phyloP scores from a whole-genome alignment of 2,888 invertebrate genomes.

The Agrochola macilenta region DNA sequence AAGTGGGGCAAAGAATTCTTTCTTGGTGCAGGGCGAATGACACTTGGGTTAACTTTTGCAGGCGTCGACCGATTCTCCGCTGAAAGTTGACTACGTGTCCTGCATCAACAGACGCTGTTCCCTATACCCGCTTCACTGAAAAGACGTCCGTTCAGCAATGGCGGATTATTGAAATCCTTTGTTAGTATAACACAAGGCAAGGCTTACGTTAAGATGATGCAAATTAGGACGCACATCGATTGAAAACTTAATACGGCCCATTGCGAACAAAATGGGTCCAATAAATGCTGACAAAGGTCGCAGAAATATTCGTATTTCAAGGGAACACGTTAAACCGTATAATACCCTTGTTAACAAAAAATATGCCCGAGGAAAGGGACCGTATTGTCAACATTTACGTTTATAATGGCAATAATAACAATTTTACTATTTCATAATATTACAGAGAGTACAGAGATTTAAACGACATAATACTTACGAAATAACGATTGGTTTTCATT shows the following conservation, averaged over 20 bases:
- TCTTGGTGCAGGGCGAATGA: conserved; percentile 61
- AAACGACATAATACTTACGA: conserved; percentile 39
- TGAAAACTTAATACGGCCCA: conserved; percentile 51
- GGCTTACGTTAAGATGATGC: conserved; percentile 67
- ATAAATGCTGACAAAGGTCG: conserved; percentile 74
- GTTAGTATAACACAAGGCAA: conserved; percentile 69
- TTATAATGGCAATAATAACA: conserved; percentile 70
- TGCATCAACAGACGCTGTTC: conserved; percentile 63
- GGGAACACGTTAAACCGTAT: conserved; percentile 70
- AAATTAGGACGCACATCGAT: conserved; percentile 67
- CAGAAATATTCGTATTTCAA: conserved; percentile 68
- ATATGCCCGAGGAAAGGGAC: conserved; percentile 67
- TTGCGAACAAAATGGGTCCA: conserved; percentile 63
- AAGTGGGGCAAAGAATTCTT: conserved; percentile 59
- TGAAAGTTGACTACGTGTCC: conserved; percentile 77
- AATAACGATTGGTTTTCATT: conserved; percentile 44
- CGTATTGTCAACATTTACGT: conserved; percentile 71
- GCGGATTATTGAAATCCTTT: conserved; percentile 73
- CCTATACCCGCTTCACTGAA: conserved; percentile 42
- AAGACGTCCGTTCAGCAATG: conserved; percentile 54
- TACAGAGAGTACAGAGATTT: conserved; percentile 39
- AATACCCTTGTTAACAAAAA: conserved; percentile 77
- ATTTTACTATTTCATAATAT: conserved; percentile 67
- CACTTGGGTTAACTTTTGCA: conserved; percentile 69
- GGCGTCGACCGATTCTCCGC: conserved; percentile 60